phyloP scores from a whole-genome alignment of 2,113 vertebrate genomes.

The Aldabrachelys gigantea region DNA sequence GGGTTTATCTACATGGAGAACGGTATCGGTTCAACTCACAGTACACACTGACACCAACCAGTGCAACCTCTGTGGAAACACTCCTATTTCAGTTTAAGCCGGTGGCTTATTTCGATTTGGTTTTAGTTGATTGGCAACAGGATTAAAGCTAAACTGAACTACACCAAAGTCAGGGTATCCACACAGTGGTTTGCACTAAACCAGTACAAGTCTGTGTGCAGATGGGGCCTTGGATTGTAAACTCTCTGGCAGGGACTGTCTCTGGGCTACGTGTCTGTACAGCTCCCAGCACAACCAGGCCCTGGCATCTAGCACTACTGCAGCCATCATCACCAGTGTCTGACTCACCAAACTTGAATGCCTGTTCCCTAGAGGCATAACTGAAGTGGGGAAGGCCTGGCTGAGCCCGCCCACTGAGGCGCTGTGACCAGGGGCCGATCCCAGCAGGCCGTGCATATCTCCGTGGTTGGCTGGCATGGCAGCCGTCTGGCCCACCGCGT shows the following conservation, averaged over 20 bases:
- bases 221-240: not conserved
- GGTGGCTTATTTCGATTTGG: not conserved
- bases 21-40: rapidly evolving
- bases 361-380: constrained; percentile 87
- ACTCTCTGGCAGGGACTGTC: not conserved
- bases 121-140: not conserved
- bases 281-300: not conserved
- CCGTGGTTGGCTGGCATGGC: constrained; percentile 77
- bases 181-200: not conserved
- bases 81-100: not conserved
- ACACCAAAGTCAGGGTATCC: rapidly evolving
- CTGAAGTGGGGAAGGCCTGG: constrained; percentile 85
- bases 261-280: not conserved
- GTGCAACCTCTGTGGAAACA: not conserved
- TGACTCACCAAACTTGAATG: constrained; percentile 88
- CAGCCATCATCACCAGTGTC: rapidly evolving
- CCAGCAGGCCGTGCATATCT: constrained; percentile 89
- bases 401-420: constrained; percentile 84
- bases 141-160: not conserved
- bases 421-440: constrained; percentile 81
- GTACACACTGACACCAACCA: rapidly evolving
- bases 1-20: not conserved
- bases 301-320: rapidly evolving
- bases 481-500: constrained; percentile 90
- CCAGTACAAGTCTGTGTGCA: not conserved